A percentile compares a stretch with the other conserved stretches of the same genome.
phyloP scores from a whole-genome alignment of 2,797 vertebrate species.

The Peromyscus eremicus region DNA sequence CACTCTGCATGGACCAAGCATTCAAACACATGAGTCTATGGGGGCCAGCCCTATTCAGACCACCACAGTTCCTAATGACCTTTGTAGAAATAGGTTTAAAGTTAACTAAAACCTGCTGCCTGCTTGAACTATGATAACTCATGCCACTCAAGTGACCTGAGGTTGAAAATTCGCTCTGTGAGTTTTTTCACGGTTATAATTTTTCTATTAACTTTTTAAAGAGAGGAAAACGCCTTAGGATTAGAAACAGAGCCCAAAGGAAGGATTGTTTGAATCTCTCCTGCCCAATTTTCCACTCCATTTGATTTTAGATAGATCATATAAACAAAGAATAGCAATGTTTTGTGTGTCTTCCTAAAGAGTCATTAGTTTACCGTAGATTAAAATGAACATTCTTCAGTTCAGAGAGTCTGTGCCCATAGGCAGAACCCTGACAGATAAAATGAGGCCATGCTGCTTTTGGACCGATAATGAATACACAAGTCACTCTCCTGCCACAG shows the following conservation, averaged over 20 bases:
- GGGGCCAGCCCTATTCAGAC: neutral
- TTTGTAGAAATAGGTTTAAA: conserved; percentile 61
- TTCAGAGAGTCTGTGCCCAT: neutral
- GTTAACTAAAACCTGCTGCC: conserved; percentile 53
- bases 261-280: conserved; percentile 30
- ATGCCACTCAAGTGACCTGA: neutral
- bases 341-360: neutral
- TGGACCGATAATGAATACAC: neutral
- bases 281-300: neutral
- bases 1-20: neutral
- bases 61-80: conserved; percentile 22
- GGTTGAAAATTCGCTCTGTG: neutral
- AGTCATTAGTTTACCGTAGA: neutral
- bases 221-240: neutral
- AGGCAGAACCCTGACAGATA: neutral
- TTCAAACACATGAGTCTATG: neutral
- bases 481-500: neutral
- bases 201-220: neutral
- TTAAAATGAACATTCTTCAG: neutral
- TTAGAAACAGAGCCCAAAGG: neutral
- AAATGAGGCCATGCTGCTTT: neutral
- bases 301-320: neutral
- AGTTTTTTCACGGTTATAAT: neutral
- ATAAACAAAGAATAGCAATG: neutral
- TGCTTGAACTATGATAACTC: conserved; percentile 19